Conservation (phyloP, 2,888 invertebrate genomes). For the Cantharis nigra region DNA sequence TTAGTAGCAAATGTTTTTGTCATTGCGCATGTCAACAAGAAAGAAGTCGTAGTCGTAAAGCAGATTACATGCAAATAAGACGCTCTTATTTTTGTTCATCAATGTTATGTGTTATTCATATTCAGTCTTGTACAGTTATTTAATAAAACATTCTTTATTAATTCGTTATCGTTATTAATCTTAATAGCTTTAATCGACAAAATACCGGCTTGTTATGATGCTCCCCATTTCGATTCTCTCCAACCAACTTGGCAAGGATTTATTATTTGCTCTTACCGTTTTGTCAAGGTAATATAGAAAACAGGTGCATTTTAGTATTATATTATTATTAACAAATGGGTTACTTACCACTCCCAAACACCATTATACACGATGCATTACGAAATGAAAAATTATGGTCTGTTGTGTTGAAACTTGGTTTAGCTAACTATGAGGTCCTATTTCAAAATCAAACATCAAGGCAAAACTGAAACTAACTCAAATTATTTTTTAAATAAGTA, state of each 20-base stretch:
- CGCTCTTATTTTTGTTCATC: too few relatives aligned
- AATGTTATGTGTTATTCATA: too few relatives aligned
- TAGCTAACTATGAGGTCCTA: not conserved
- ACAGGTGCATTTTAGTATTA: slow-evolving; percentile 9
- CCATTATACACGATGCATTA: not conserved
- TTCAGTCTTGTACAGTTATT: too few relatives aligned
- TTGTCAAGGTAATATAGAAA: slow-evolving; percentile 14
- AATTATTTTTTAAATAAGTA: not conserved
- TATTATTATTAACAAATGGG: slow-evolving; percentile 8
- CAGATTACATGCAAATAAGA: too few relatives aligned
- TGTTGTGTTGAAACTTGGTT: not conserved
- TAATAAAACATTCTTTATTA: too few relatives aligned
- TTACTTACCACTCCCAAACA: slow-evolving; percentile 13
- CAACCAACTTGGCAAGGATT: not conserved
- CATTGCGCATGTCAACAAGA: too few relatives aligned
- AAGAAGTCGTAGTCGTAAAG: too few relatives aligned
- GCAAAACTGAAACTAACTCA: not conserved
- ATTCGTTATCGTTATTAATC: too few relatives aligned
- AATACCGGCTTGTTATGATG: slow-evolving; percentile 10
- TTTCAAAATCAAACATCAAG: not conserved
- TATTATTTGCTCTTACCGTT: not conserved
- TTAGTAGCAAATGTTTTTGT: too few relatives aligned
- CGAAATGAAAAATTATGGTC: not conserved
- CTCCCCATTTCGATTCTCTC: slow-evolving; percentile 7
- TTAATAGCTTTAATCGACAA: slow-evolving; percentile 15